Conservation (phyloP, 2,113 vertebrate genomes). For the Ictalurus punctatus region DNA sequence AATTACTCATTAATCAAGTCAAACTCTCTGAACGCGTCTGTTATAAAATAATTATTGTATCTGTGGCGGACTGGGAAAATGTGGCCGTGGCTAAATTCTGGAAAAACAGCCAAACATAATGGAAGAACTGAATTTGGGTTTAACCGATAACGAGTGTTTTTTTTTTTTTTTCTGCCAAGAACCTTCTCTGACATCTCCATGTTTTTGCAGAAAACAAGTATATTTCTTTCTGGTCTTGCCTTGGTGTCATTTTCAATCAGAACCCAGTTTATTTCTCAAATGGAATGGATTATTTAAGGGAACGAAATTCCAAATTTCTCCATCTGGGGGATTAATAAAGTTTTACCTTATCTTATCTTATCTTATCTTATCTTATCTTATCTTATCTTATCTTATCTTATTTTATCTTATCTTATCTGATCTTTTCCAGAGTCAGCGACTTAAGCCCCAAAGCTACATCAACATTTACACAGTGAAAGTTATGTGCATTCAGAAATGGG, state of each 20-base stretch:
- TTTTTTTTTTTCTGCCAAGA: neutral
- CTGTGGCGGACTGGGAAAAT: neutral
- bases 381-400: too few relatives aligned
- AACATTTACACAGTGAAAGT: neutral
- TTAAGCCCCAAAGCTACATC: neutral
- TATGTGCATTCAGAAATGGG: neutral
- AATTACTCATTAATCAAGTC: conserved; percentile 38
- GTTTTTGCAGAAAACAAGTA: neutral
- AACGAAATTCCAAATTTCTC: neutral
- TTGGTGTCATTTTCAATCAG: neutral
- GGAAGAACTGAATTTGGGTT: neutral
- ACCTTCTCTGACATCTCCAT: neutral
- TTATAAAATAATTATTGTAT: conserved; percentile 14
- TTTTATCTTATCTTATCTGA: too few relatives aligned
- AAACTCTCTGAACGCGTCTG: conserved; percentile 31
- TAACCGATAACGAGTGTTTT: neutral
- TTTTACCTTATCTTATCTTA: too few relatives aligned
- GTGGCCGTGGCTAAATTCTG: neutral
- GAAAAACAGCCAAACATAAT: neutral
- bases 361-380: too few relatives aligned
- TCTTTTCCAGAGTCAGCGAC: neutral
- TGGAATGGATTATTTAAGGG: neutral
- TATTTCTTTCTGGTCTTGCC: neutral
- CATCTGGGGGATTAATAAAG: too few relatives aligned
- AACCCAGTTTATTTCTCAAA: neutral